A percentile compares a stretch with the other conserved stretches of the same genome.
Evolutionary conservation across 1,140 invertebrate genomes (phyloP).

Genomic region (Drosophila willistoni): DNA sequence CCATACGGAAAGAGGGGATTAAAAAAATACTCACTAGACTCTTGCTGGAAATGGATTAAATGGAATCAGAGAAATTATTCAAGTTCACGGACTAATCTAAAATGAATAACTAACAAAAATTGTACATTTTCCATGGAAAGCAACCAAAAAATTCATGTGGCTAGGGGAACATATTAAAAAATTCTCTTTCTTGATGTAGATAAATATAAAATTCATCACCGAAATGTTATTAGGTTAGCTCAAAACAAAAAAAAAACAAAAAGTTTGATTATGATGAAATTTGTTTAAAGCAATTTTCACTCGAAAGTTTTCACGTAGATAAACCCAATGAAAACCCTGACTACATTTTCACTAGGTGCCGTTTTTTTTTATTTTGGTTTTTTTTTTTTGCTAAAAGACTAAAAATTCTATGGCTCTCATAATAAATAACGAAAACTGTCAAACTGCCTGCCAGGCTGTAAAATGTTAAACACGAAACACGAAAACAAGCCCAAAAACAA

Average conservation of each 20-base stretch:
- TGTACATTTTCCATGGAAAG: no score
- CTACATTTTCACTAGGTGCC: conserved; percentile 2
- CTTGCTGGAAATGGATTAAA: no score
- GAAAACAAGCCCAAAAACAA: conserved; percentile 31
- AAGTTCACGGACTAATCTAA: no score
- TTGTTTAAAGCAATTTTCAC: conserved; percentile 7
- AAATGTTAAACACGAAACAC: conserved; percentile 56
- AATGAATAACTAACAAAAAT: no score
- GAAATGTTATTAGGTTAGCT: not conserved
- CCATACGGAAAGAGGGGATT: no score
- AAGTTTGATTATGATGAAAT: conserved; percentile 7
- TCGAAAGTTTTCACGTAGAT: conserved; percentile 1
- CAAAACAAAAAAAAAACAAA: not conserved
- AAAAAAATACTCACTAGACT: no score
- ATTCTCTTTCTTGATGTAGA: no score
- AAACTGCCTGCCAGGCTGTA: conserved; percentile 50
- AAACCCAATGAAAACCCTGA: not conserved
- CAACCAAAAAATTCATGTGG: no score
- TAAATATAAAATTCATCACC: not conserved
- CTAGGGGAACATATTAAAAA: no score
- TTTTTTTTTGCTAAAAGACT: not conserved
- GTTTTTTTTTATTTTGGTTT: not conserved
- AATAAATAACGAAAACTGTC: conserved; percentile 60
- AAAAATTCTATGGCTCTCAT: conserved; percentile 15
- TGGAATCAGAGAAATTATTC: no score